Evolutionary conservation across 1,140 invertebrate genomes (phyloP).

Genomic region (Oreohelix idahoensis): DNA sequence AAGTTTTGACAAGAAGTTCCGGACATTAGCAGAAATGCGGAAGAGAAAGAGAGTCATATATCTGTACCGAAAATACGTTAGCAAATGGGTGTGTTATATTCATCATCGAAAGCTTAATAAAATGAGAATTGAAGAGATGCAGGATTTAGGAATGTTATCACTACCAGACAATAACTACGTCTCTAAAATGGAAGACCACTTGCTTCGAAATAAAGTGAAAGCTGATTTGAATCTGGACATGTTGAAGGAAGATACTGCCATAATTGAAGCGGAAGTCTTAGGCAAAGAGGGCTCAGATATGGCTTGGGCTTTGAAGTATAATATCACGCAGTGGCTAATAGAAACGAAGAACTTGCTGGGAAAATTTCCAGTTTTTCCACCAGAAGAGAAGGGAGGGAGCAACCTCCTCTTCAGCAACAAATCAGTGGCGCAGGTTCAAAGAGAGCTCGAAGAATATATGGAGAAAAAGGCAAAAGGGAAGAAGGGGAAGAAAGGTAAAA

Average conservation of each 20-base stretch:
- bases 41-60: background rate
- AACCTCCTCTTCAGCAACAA: background rate
- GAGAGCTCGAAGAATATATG: background rate
- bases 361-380: slow-evolving; percentile 10
- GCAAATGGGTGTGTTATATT: background rate
- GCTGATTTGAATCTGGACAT: background rate
- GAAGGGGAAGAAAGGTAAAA: background rate
- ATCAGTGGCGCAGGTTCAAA: background rate
- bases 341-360: background rate
- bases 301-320: slow-evolving; percentile 13
- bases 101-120: background rate
- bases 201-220: slow-evolving; percentile 3
- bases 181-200: background rate
- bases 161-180: background rate
- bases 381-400: slow-evolving; percentile 16
- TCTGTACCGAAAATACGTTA: background rate
- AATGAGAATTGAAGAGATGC: background rate
- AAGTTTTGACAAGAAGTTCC: background rate
- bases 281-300: background rate
- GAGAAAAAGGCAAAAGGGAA: background rate
- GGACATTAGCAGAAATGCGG: background rate
- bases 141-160: background rate
- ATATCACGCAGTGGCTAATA: slow-evolving; percentile 25
- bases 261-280: background rate
- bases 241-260: background rate